Conservation (phyloP, 1,140 invertebrate genomes). For the Apis mellifera region Amel_HAv3.1 CM009931.2:1774001-1774500, state of each 20-base stretch:
- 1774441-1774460: conserved; percentile 45
- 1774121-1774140: not conserved
- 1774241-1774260: not conserved
- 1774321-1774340: conserved; percentile 55
- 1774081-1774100: not conserved
- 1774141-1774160: not conserved
- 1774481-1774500: conserved; percentile 2
- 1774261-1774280: conserved; percentile 65
- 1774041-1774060: too few relatives aligned
- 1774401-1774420: conserved; percentile 71
- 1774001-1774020: too few relatives aligned
- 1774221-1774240: not conserved
- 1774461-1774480: conserved; percentile 31
- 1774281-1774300: conserved; percentile 55
- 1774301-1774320: conserved; percentile 59
- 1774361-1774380: conserved; percentile 77
- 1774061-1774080: not conserved
- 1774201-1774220: not conserved
- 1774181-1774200: conserved; percentile 19
- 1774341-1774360: conserved; percentile 71
- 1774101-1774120: not conserved
- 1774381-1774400: conserved; percentile 77
- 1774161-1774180: conserved; percentile 31
- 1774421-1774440: conserved; percentile 61
- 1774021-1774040: too few relatives aligned